A percentile compares a stretch with the other conserved stretches of the same genome.
Conservation (phyloP, 2,888 invertebrate genomes). For the Cataglyphis cursor region DNA sequence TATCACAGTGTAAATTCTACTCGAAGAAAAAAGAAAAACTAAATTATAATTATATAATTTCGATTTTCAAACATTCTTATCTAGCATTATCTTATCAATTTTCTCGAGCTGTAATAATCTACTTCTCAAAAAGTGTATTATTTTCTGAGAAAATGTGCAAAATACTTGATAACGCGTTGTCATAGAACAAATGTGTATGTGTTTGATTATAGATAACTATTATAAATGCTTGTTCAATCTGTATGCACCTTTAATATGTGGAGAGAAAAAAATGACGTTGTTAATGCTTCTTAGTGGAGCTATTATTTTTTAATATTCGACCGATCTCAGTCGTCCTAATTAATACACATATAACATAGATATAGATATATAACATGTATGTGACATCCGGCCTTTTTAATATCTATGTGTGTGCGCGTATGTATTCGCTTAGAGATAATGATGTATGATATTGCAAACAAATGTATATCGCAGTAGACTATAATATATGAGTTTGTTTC, state of each 20-base stretch:
- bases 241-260: background rate
- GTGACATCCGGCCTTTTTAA: background rate
- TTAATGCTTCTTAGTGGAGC: background rate
- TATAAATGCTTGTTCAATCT: background rate
- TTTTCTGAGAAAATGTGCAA: background rate
- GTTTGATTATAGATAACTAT: background rate
- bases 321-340: background rate
- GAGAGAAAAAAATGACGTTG: background rate
- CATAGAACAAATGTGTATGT: background rate
- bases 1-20: constrained; percentile 17
- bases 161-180: background rate
- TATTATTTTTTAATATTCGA: background rate
- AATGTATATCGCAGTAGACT: background rate
- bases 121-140: background rate
- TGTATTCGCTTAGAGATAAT: background rate
- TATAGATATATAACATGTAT: background rate
- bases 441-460: background rate
- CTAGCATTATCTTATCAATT: background rate
- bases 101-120: background rate
- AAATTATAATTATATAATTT: background rate
- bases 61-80: background rate
- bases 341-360: background rate
- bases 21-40: background rate
- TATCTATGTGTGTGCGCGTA: background rate
- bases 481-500: background rate